These are phyloP conservation scores for Pao palembangensis DNA, from an alignment of 2,113 vertebrate genomes.

Conservation along the genomic window DNA sequence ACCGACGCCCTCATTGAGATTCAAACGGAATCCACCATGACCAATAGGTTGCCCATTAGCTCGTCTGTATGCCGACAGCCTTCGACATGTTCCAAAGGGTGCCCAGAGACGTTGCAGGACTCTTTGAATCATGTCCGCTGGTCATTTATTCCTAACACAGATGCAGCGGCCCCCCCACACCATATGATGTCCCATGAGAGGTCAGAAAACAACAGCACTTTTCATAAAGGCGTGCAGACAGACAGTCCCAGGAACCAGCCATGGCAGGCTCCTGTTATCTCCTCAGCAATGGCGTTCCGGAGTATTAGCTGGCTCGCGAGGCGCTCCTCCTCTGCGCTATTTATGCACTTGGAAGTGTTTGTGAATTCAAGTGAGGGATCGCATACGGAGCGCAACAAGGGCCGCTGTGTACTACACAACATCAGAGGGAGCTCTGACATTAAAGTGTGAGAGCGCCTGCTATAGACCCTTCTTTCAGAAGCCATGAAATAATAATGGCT, in stretches of 20 bases:
- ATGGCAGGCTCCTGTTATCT: conserved; percentile 68
- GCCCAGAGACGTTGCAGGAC: conserved; percentile 57
- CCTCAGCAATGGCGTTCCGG: conserved; percentile 70
- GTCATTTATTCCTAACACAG: conserved; percentile 70
- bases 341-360: conserved; percentile 80
- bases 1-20: conserved; percentile 72
- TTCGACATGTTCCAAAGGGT: conserved; percentile 65
- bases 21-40: conserved; percentile 70
- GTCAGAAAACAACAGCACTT: conserved; percentile 64
- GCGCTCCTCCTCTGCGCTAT: conserved; percentile 68
- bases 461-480: conserved; percentile 77
- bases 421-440: conserved; percentile 75
- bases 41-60: conserved; percentile 74
- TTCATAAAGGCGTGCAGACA: conserved; percentile 46
- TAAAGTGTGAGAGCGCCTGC: conserved; percentile 69
- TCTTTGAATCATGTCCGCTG: conserved; percentile 65
- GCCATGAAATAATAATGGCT: conserved; percentile 82
- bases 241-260: conserved; percentile 60
- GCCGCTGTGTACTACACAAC: conserved; percentile 79
- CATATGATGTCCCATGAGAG: conserved; percentile 65
- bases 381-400: conserved; percentile 74
- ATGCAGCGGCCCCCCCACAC: conserved; percentile 58
- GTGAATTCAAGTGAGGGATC: conserved; percentile 77
- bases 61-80: conserved; percentile 63
- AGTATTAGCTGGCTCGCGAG: conserved; percentile 68